Percentiles rank a stretch among this genome's conserved stretches.
Evolutionary conservation across 1,140 invertebrate genomes (phyloP).

Genomic region (Notospermus geniculatus): DNA sequence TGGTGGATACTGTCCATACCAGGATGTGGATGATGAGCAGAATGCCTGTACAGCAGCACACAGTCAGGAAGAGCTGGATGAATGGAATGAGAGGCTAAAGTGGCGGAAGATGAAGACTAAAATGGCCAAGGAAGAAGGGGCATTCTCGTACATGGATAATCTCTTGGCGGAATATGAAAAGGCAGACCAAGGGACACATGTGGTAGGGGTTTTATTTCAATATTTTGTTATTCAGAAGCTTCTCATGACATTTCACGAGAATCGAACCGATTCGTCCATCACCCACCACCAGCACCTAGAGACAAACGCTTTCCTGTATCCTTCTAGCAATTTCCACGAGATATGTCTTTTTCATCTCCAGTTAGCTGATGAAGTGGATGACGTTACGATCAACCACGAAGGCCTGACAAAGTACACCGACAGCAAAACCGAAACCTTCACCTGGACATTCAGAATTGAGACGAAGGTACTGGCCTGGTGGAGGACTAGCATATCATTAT

Average conservation of each 20-base stretch:
- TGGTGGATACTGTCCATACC: conserved; percentile 15
- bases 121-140: conserved; percentile 6
- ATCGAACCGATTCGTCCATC: too few species aligned
- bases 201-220: conserved; percentile 2
- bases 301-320: too few species aligned
- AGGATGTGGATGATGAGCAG: conserved; percentile 8
- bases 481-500: too few species aligned
- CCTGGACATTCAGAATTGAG: too few species aligned
- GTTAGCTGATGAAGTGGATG: too few species aligned
- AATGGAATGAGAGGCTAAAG: conserved; percentile 18
- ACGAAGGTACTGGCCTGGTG: not conserved
- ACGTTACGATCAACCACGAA: too few species aligned
- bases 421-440: too few species aligned
- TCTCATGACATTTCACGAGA: not conserved
- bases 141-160: conserved; percentile 13
- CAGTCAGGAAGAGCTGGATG: conserved; percentile 22
- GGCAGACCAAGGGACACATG: conserved; percentile 6
- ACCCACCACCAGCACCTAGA: too few species aligned
- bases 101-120: conserved; percentile 18
- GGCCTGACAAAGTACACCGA: too few species aligned
- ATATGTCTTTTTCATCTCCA: too few species aligned
- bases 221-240: not conserved
- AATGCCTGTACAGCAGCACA: conserved; percentile 21
- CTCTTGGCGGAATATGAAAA: conserved; percentile 12
- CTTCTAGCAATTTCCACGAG: too few species aligned